A percentile compares a stretch with the other conserved stretches of the same genome.
Conservation (phyloP, 2,113 vertebrate species). For the Galeopterus variegatus region DNA sequence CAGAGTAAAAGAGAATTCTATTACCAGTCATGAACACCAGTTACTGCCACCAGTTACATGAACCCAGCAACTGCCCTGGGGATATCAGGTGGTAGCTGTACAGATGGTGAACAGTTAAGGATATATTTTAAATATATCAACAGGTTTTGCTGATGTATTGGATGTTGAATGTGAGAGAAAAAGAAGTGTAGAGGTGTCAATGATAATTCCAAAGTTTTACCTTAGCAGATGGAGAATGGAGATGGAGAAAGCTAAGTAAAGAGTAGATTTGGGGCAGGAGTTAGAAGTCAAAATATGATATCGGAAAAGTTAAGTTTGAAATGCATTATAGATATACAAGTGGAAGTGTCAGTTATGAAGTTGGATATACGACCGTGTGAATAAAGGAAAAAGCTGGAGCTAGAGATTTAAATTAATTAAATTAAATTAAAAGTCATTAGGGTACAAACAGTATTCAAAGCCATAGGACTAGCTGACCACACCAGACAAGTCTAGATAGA, state of each 20-base stretch:
- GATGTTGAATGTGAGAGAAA: background rate
- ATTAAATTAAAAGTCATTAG: background rate
- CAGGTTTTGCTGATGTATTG: background rate
- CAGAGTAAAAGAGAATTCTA: background rate
- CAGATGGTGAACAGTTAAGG: background rate
- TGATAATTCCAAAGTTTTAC: background rate
- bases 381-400: background rate
- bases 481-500: background rate
- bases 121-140: background rate
- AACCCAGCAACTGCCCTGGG: background rate
- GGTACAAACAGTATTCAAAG: constrained; percentile 8
- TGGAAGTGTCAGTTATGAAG: background rate
- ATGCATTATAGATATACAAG: background rate
- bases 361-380: background rate
- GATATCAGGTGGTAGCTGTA: background rate
- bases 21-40: background rate
- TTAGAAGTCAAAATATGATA: background rate
- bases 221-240: background rate
- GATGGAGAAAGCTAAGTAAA: background rate
- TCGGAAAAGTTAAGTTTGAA: constrained; percentile 10
- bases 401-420: background rate
- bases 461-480: accelerated
- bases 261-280: background rate
- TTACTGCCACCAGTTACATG: no score
- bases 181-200: background rate